A percentile compares a stretch with the other conserved stretches of the same genome.
Evolutionary conservation across 2,888 invertebrate species (phyloP).

Genomic region (Ennomos erosarius): DNA sequence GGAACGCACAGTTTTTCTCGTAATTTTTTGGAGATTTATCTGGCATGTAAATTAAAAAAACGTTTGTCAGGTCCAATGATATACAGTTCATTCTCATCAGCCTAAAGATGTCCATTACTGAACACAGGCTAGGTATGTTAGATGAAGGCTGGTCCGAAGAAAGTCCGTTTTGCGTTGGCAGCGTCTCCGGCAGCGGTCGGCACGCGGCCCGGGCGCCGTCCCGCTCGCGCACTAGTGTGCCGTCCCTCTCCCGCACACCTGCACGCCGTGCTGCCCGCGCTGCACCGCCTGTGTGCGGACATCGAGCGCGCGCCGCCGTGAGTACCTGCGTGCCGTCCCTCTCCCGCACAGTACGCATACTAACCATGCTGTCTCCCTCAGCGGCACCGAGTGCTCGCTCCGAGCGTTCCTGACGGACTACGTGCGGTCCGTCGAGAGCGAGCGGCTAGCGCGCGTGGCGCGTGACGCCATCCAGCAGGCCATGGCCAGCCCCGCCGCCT

Average conservation of each 20-base stretch:
- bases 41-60: too few species aligned
- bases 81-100: too few species aligned
- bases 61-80: too few species aligned
- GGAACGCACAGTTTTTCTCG: too few species aligned
- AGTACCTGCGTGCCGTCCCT: conserved; percentile 88
- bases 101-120: too few species aligned
- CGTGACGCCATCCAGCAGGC: conserved; percentile 81
- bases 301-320: conserved; percentile 88
- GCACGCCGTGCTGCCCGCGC: conserved; percentile 91
- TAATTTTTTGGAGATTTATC: too few species aligned
- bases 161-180: not conserved
- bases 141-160: too few species aligned
- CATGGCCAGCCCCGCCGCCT: conserved; percentile 87
- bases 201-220: conserved; percentile 31
- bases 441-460: conserved; percentile 77
- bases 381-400: conserved; percentile 87
- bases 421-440: conserved; percentile 94
- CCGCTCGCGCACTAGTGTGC: conserved; percentile 86
- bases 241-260: conserved; percentile 89
- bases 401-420: conserved; percentile 94
- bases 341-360: conserved; percentile 78
- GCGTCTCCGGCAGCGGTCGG: not conserved
- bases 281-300: conserved; percentile 93
- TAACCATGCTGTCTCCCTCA: conserved; percentile 88
- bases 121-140: too few species aligned